Conservation (phyloP, 2,888 invertebrate species). For the Buathra laborator region DNA sequence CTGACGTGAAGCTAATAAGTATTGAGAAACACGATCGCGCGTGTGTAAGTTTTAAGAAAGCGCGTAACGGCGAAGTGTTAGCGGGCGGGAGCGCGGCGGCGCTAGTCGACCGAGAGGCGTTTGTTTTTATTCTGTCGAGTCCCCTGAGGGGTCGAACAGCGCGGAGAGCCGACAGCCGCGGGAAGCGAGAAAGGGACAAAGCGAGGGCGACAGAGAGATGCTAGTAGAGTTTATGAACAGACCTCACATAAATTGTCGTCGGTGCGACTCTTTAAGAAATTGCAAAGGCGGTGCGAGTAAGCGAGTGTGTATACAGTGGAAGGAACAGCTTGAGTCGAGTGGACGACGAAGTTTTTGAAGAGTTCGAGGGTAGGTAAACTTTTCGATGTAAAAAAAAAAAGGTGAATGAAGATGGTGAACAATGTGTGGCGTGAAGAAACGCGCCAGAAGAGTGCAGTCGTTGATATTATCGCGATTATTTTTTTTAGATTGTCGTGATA, state of each 20-base stretch:
- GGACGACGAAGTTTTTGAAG: slow-evolving; percentile 82
- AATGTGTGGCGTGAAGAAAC: not conserved
- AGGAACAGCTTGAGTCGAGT: slow-evolving; percentile 84
- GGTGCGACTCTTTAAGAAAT: slow-evolving; percentile 85
- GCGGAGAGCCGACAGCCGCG: slow-evolving; percentile 36
- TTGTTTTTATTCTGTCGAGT: slow-evolving; percentile 27
- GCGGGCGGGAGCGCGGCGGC: slow-evolving; percentile 52
- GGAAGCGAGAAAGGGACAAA: slow-evolving; percentile 1
- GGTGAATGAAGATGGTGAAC: not conserved
- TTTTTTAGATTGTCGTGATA: not conserved
- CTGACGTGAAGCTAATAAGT: slow-evolving; percentile 82
- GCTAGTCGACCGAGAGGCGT: slow-evolving; percentile 21
- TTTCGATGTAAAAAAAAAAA: slow-evolving; percentile 34
- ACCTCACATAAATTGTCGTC: slow-evolving; percentile 85
- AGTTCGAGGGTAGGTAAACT: slow-evolving; percentile 53
- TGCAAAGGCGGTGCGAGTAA: slow-evolving; percentile 79
- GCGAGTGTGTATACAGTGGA: slow-evolving; percentile 68
- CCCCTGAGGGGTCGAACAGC: slow-evolving; percentile 25
- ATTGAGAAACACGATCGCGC: slow-evolving; percentile 80
- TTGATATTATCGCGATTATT: not conserved
- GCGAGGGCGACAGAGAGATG: slow-evolving; percentile 68
- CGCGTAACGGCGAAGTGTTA: slow-evolving; percentile 63
- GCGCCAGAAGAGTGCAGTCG: not conserved
- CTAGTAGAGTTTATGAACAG: slow-evolving; percentile 84
- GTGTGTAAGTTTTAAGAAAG: slow-evolving; percentile 81